Evolutionary conservation across 1,140 invertebrate genomes (phyloP), one percentile per base, ranked within the genome.

Genomic region (Ceratina japonica): DNA sequence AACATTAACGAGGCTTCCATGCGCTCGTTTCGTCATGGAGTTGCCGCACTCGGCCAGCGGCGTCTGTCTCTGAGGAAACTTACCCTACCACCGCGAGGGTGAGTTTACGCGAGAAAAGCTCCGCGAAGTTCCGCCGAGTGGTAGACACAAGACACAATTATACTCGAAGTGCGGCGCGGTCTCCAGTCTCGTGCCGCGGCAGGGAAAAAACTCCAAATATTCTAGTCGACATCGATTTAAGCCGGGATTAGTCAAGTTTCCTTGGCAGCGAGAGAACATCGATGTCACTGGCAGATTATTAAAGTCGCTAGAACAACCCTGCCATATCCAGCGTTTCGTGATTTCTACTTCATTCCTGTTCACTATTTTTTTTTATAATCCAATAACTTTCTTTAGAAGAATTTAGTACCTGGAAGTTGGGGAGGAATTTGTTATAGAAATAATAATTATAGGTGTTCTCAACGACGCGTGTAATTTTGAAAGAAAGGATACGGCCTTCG

Each of bases 31-130:
- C n/a, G 12, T 7, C 10, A 56, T 24, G 16, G 18, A 73, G 22
- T 44, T 31, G 10, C 37, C 37, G 5, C 37, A 24, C 20, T 31
- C 20, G n/a, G 1, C 37, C 22, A 12, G 18, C 24, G 13, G 52
- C 10, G 2, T 37, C 18, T 10, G 37, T 37, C 18, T 10, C 3
- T 27, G 13, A n/a, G 64, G 24, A 59, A 68, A 65, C 20, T 75
- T 56, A 56, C 54, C 63, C 63, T 44, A 44, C 27, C 37, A 56
- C 44, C 20, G 63, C 37, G 66, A 24, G 62, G 51, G 52, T 15
- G 31, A 22, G 51, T 68, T 75, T 68, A 68, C 73, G 51, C 54
- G 73, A 75, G 52, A 44, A 56, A 75, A 68, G 63, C 20, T 20
- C 7, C 5, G 7, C 13, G 8, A 75, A 75, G 74, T 75, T 75